These are phyloP conservation scores for Rhinoderma darwinii DNA, from an alignment of 2,113 vertebrate species.

Conservation along the genomic window DNA sequence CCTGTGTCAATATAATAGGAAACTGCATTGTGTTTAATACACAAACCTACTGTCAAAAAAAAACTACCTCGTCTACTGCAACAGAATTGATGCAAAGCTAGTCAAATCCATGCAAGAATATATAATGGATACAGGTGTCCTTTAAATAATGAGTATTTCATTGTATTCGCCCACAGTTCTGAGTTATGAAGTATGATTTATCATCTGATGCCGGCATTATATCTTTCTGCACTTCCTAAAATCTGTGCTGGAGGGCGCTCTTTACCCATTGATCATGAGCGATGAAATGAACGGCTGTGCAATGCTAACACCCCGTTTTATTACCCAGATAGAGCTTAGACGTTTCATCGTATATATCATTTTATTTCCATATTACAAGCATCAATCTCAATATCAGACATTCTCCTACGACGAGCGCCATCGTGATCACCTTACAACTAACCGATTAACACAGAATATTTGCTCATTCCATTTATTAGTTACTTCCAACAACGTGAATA, in stretches of 20 bases:
- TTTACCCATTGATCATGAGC: not conserved
- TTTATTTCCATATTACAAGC: constrained; percentile 33
- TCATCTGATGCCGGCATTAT: not conserved
- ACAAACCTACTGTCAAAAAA: no score
- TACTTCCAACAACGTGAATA: constrained; percentile 29
- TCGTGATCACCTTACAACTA: not conserved
- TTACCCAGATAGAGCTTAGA: not conserved
- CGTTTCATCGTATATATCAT: constrained; percentile 7
- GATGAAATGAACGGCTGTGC: not conserved
- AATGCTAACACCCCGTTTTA: not conserved
- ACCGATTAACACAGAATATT: not conserved
- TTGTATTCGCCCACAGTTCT: no score
- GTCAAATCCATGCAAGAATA: no score
- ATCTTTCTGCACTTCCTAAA: not conserved
- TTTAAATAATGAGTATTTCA: no score
- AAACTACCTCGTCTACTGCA: no score
- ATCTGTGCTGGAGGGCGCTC: not conserved
- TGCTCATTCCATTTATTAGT: constrained; percentile 52
- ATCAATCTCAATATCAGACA: not conserved
- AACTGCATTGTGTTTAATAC: no score
- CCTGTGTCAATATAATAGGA: no score
- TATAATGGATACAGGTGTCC: no score
- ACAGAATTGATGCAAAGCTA: no score
- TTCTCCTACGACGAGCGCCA: not conserved
- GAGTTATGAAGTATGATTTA: no score